Evolutionary conservation across 2,113 vertebrate genomes (phyloP), one percentile per base, ranked within the genome.

Genomic region (Thunnus thynnus): DNA sequence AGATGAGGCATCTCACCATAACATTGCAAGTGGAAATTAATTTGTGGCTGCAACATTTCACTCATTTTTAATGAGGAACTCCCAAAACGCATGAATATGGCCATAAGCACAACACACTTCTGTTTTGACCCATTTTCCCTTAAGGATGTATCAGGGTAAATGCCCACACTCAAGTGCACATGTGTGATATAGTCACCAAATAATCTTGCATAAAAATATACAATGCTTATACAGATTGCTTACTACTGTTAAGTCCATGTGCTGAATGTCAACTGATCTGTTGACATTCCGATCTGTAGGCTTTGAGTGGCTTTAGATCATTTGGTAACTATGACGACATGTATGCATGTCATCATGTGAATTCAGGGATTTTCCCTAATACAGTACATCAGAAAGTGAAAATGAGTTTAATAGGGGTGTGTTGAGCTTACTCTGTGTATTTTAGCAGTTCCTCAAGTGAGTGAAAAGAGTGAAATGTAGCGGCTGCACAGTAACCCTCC

Each of bases 321-420:
- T 41, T 10, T 41, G 36, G 36, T 41, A 41, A 41, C 36, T 2
- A 41, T 41, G 36, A 41, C 73, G 48, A 68, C 60, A 20, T 8
- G 58, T 56, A 30, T 22, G 41, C 16, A n/a, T 1, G 3, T 30
- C 36, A 14, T 27, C 50, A 13, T 0, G 3, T 10, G 61, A 74
- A 20, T 55, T 18, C 54, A 36, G 63, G n/a, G 64, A 44, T 67
- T 20, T 52, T n/a, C 27, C 10, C 25, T 51, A 41, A 41, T 41
- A 41, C 36, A 41, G 32, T 57, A 20, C 13, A 46, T n/a, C 6
- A 68, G 25, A 55, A 68, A 55, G 13, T 7, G 8, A 79, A 58
- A 73, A 66, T 3, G 13, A 54, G 48, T 54, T 54, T 27, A 52
- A 75, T 16, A 64, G 25, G 30, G 54, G 41, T n/a, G 18, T 72